These are phyloP conservation scores for Drosophila greeni DNA, from an alignment of 2,888 invertebrate species.

Conservation along the genomic window DNA sequence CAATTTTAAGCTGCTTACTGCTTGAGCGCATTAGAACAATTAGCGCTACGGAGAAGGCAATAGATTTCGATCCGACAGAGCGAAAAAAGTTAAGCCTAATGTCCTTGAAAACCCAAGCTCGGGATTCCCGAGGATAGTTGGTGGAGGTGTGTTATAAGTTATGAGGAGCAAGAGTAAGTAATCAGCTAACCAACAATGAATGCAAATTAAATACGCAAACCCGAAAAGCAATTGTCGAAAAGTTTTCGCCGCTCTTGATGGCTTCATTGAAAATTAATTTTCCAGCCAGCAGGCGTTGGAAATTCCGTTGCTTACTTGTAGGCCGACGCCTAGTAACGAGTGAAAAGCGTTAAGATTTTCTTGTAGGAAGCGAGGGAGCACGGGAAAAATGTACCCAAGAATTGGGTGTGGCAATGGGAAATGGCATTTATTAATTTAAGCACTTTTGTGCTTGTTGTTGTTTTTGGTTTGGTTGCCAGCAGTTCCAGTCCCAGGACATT, in stretches of 20 bases:
- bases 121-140: constrained; percentile 10
- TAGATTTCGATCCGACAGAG: constrained; percentile 25
- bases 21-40: constrained; percentile 67
- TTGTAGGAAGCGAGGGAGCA: neutral
- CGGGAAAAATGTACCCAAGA: neutral
- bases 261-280: constrained; percentile 52
- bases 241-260: constrained; percentile 1
- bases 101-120: neutral
- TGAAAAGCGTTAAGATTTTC: constrained; percentile 1
- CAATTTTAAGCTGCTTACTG: constrained; percentile 60
- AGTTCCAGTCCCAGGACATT: neutral
- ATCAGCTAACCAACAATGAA: constrained; percentile 26
- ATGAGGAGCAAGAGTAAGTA: neutral
- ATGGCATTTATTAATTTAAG: constrained; percentile 40
- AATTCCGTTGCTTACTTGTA: constrained; percentile 51
- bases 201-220: constrained; percentile 37
- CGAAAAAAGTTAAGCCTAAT: constrained; percentile 29
- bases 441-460: constrained; percentile 17
- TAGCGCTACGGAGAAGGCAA: constrained; percentile 36
- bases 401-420: constrained; percentile 17
- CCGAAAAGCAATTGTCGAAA: constrained; percentile 12
- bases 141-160: neutral
- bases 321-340: constrained; percentile 40
- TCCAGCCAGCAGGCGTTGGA: constrained; percentile 38
- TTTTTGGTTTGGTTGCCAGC: constrained; percentile 1